A percentile compares a stretch with the other conserved stretches of the same genome.
phyloP scores from a whole-genome alignment of 1,140 invertebrate genomes.

The Rhopalosiphum padi region DNA sequence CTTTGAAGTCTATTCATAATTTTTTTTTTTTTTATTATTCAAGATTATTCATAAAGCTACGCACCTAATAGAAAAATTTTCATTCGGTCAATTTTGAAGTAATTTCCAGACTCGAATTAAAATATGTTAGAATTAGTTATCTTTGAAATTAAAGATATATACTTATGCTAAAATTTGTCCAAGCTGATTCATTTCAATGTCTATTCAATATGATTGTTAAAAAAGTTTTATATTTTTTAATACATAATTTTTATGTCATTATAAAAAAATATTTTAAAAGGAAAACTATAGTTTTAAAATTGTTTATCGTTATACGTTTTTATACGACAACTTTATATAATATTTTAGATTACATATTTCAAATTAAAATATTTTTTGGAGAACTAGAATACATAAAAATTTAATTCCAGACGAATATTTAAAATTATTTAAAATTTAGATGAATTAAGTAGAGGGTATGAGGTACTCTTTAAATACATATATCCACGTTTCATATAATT shows the following conservation, averaged over 20 bases:
- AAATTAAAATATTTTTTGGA: neutral
- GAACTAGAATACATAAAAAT: neutral
- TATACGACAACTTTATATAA: no score
- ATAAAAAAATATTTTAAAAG: no score
- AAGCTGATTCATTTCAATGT: neutral
- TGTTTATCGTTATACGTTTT: no score
- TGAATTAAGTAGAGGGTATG: neutral
- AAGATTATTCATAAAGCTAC: neutral
- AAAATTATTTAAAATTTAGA: neutral
- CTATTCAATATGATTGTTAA: no score
- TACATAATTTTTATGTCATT: no score
- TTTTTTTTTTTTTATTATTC: neutral
- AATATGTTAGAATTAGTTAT: neutral
- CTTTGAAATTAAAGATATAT: neutral
- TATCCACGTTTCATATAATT: no score
- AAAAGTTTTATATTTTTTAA: no score
- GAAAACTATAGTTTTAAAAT: no score
- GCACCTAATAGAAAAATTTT: neutral
- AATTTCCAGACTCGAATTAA: neutral
- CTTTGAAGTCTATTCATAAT: no score
- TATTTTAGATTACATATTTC: neutral
- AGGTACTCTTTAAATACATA: neutral
- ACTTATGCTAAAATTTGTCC: neutral
- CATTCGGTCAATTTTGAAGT: neutral
- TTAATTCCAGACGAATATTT: neutral